Base-by-base conservation (phyloP, 2,113 vertebrate species). In the Lagenorhynchus albirostris region DNA sequence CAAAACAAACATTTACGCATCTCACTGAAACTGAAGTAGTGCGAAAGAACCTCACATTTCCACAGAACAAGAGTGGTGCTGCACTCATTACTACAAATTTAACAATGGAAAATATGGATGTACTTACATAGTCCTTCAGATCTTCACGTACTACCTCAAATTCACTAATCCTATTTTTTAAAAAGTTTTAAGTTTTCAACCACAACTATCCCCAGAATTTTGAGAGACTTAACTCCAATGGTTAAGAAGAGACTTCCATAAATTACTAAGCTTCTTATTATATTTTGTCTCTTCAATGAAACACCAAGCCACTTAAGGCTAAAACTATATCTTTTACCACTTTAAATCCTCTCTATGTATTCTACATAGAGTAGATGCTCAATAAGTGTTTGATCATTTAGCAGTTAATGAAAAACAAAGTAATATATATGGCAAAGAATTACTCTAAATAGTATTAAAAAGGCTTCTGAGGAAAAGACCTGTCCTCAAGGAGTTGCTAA, bases 221-320 rank as follows among this genome's bases (percentile, higher is more conserved):
- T 95, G 13, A 96, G 67, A 94, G 29, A 87, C 17, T 95, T 92
- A 93, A 93, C 13, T 91, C 77, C 26, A 55, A 89, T 5, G 9
- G 44, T 95, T 77, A 93, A 96, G 70, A 83, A 38, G 76, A 92
- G 5, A 91, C 62, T 82, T 77, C 47, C 17, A 77, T 92, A 80
- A 96, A 89, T 85, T 91, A 96, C 62, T 83, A 63, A 63, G n/a
- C 47, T 96, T 90, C 77, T 91, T 89, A 89, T 47, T 84, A 68
- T 18, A 90, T 86, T 95, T 71, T 91, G 10, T 89, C 67, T 93
- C 41, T 82, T 91, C 41, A 85, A 25, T 84, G 33, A 92, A 82
- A 87, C n/a, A 96, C 13, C 73, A 95, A 77, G 26, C 36, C 44
- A 89, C 83, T 81, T 38, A 89, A 68, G 18, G 70, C 47, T 92